These are phyloP conservation scores for Catalaphyllia jardinei DNA, from an alignment of 64 coral and sea anemone genomes.

Conservation along the genomic window DNA sequence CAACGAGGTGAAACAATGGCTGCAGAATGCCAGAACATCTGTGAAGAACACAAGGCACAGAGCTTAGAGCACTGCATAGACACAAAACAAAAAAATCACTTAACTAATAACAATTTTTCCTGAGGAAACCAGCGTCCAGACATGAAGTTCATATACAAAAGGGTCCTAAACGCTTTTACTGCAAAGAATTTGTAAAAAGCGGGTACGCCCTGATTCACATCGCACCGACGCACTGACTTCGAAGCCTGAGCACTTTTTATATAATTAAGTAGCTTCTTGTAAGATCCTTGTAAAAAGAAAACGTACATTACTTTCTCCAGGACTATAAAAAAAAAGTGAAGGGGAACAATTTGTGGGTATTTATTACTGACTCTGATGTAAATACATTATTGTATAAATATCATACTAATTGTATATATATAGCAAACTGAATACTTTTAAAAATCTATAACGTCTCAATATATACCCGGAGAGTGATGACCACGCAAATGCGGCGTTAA, in stretches of 20 bases:
- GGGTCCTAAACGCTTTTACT: too few relatives aligned
- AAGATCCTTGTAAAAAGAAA: neutral
- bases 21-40: slow-evolving; percentile 9
- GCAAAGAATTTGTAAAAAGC: too few relatives aligned
- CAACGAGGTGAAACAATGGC: slow-evolving; percentile 60
- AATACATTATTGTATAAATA: neutral
- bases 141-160: too few relatives aligned
- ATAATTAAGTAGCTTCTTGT: neutral
- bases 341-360: neutral
- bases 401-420: too few relatives aligned
- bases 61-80: neutral
- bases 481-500: neutral
- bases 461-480: neutral
- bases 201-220: too few relatives aligned
- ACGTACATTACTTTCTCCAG: neutral
- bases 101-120: too few relatives aligned
- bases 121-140: too few relatives aligned
- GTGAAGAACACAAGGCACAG: neutral
- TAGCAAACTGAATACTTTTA: too few relatives aligned
- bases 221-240: neutral
- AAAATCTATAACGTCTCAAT: neutral
- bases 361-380: neutral
- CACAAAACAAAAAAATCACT: neutral
- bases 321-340: neutral
- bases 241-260: neutral